A percentile compares a stretch with the other conserved stretches of the same genome.
Evolutionary conservation across 1,140 invertebrate genomes (phyloP).

Genomic region (Heliconius nattereri): DNA sequence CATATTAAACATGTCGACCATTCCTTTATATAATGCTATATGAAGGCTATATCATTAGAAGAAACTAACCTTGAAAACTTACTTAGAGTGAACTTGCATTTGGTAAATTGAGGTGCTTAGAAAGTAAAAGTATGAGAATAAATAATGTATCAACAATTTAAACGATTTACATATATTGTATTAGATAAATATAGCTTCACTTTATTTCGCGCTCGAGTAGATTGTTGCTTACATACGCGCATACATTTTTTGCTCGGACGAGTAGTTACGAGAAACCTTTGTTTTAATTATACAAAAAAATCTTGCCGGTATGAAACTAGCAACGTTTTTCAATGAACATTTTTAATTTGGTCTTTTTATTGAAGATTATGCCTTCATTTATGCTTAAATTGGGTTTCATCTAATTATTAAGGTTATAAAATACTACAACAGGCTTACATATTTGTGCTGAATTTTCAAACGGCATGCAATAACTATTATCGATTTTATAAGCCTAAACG

Average conservation of each 20-base stretch:
- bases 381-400: background rate
- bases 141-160: slow-evolving; percentile 8
- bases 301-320: slow-evolving; percentile 23
- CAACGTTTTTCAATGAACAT: slow-evolving; percentile 24
- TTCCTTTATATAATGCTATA: slow-evolving; percentile 21
- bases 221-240: slow-evolving; percentile 28
- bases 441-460: background rate
- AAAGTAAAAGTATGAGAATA: slow-evolving; percentile 15
- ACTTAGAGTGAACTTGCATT: background rate
- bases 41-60: background rate
- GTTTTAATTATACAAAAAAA: slow-evolving; percentile 39
- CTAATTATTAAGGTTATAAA: background rate
- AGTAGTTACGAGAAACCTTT: slow-evolving; percentile 40
- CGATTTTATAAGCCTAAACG: slow-evolving; percentile 24
- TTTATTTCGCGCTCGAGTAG: slow-evolving; percentile 35
- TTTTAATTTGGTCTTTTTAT: slow-evolving; percentile 20
- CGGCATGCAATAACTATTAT: slow-evolving; percentile 1
- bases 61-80: slow-evolving; percentile 9
- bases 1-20: slow-evolving; percentile 27
- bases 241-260: slow-evolving; percentile 39
- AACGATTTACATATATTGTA: slow-evolving; percentile 16
- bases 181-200: slow-evolving; percentile 16
- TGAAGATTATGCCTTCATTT: background rate
- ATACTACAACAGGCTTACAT: background rate
- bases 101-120: slow-evolving; percentile 21